A percentile compares a stretch with the other conserved stretches of the same genome.
These are phyloP conservation scores for Cephus rjabovi DNA, from an alignment of 2,888 invertebrate genomes.

Conservation along the genomic window DNA sequence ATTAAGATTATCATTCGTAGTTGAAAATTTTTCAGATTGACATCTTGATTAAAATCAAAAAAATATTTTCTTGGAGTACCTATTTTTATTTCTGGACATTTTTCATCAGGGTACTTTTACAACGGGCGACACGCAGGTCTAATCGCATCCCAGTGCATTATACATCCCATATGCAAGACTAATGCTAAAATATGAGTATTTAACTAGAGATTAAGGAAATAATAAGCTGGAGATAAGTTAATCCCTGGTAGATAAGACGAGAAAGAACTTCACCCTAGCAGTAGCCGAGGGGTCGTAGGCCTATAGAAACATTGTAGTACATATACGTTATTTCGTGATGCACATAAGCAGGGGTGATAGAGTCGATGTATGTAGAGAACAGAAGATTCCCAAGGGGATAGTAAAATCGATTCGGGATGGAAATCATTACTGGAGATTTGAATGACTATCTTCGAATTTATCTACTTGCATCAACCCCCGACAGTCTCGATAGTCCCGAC, in stretches of 20 bases:
- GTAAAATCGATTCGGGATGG: slow-evolving; percentile 64
- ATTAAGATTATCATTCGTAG: background rate
- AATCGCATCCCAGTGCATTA: slow-evolving; percentile 6
- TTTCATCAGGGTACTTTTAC: background rate
- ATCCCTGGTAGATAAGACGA: slow-evolving; percentile 59
- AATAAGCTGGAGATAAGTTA: slow-evolving; percentile 66
- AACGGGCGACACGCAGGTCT: background rate
- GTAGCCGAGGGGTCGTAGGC: slow-evolving; percentile 33
- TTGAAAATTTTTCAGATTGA: background rate
- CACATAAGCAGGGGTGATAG: background rate
- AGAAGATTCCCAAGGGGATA: slow-evolving; percentile 62
- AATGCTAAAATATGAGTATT: slow-evolving; percentile 67
- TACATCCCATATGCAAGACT: slow-evolving; percentile 33
- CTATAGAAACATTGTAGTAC: slow-evolving; percentile 12
- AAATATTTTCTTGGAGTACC: too few species aligned
- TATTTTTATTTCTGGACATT: background rate
- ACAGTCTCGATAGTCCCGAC: background rate
- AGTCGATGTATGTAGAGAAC: background rate
- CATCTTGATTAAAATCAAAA: background rate
- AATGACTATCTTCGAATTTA: slow-evolving; percentile 64
- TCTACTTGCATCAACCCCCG: slow-evolving; percentile 36
- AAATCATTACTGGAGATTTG: slow-evolving; percentile 66
- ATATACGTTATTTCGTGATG: slow-evolving; percentile 4
- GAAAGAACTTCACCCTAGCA: slow-evolving; percentile 37
- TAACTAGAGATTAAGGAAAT: slow-evolving; percentile 65